A percentile compares a stretch with the other conserved stretches of the same genome.
Evolutionary conservation across 2,797 vertebrate species (phyloP).

Genomic region (Pelochelys cantorii): DNA sequence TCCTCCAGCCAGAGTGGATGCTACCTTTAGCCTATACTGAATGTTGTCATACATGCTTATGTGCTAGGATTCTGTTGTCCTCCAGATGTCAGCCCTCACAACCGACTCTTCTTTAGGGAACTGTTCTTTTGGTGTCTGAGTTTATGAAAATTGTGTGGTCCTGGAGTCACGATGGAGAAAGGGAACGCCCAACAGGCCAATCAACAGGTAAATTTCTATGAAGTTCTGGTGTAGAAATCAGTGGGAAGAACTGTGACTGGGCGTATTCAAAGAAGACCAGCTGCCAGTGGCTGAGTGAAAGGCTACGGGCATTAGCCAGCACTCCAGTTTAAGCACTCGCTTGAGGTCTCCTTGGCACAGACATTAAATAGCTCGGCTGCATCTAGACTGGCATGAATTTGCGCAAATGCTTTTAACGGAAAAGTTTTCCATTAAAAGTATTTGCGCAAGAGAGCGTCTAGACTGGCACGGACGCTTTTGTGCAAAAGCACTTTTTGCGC

Average conservation of each 20-base stretch:
- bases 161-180: not conserved
- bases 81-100: not conserved
- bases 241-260: slow-evolving; percentile 30
- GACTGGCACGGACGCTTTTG: too few species aligned
- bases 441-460: too few species aligned
- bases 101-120: not conserved
- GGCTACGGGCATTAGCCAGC: slow-evolving; percentile 34
- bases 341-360: not conserved
- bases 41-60: not conserved
- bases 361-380: too few species aligned
- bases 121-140: not conserved
- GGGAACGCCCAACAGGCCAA: slow-evolving; percentile 40
- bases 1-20: not conserved
- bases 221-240: slow-evolving; percentile 14
- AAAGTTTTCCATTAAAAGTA: too few species aligned
- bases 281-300: not conserved
- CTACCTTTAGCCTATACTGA: not conserved
- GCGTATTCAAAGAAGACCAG: slow-evolving; percentile 39
- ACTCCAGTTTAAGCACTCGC: slow-evolving; percentile 28
- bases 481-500: too few species aligned
- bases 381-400: too few species aligned
- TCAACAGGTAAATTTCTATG: slow-evolving; percentile 27
- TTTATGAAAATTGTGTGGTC: not conserved
- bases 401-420: too few species aligned
- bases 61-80: not conserved